phyloP scores from a whole-genome alignment of 2,888 invertebrate species.

The Teleogryllus oceanicus region DNA sequence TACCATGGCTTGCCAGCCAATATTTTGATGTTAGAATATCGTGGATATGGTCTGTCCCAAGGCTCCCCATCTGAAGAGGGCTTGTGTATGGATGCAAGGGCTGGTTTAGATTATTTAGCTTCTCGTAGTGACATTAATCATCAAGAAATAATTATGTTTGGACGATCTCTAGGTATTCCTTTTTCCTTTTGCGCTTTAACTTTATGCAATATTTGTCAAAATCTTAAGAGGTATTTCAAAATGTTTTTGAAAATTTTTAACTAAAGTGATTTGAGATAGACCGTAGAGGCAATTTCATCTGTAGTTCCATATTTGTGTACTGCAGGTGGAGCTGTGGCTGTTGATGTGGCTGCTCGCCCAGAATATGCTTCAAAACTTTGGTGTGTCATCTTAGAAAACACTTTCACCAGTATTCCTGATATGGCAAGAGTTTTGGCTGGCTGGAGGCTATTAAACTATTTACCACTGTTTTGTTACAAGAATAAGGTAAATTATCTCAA shows the following conservation, averaged over 20 bases:
- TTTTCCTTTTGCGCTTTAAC: too few species aligned
- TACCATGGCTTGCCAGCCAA: constrained; percentile 80
- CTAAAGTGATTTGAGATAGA: too few species aligned
- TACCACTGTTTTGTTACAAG: constrained; percentile 83
- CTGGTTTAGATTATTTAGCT: constrained; percentile 79
- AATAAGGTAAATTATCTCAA: constrained; percentile 66
- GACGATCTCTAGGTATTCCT: constrained; percentile 71
- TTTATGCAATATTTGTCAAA: too few species aligned
- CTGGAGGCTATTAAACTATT: constrained; percentile 65
- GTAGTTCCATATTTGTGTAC: constrained; percentile 30
- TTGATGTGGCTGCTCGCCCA: constrained; percentile 75
- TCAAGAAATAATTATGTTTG: constrained; percentile 82
- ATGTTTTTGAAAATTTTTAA: too few species aligned
- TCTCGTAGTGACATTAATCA: constrained; percentile 79
- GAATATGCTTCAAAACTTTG: constrained; percentile 76
- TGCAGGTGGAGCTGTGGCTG: constrained; percentile 85
- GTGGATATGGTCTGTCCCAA: constrained; percentile 90
- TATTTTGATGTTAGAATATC: constrained; percentile 87
- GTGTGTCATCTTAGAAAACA: constrained; percentile 89
- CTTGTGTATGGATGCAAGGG: constrained; percentile 80
- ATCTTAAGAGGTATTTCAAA: too few species aligned
- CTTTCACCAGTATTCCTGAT: constrained; percentile 91
- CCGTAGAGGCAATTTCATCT: not conserved
- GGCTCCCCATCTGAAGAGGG: constrained; percentile 85
- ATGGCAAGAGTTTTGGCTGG: constrained; percentile 83